Conservation (phyloP, 1,140 invertebrate genomes). For the Aricia agestis region DNA sequence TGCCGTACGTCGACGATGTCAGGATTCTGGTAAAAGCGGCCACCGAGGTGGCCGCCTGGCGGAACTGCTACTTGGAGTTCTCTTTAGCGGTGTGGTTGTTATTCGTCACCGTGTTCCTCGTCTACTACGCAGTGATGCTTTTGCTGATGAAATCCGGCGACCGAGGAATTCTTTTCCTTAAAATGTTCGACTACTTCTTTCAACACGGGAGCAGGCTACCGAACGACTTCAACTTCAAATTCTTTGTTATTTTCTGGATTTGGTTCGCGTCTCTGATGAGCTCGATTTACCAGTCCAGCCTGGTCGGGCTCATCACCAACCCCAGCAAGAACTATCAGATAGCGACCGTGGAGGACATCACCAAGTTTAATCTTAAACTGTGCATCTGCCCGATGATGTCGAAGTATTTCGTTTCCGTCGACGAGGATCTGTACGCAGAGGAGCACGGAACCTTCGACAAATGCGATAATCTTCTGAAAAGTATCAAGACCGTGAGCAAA, state of each 20-base stretch:
- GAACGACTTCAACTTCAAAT: constrained; percentile 20
- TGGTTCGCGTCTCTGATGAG: constrained; percentile 49
- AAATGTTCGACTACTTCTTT: constrained; percentile 39
- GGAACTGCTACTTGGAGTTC: constrained; percentile 47
- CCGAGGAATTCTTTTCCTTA: constrained; percentile 34
- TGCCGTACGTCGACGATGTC: constrained; percentile 41
- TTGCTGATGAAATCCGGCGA: constrained; percentile 34
- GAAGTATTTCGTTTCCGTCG: constrained; percentile 22
- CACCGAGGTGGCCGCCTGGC: constrained; percentile 33
- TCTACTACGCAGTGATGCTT: constrained; percentile 35
- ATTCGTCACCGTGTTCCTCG: constrained; percentile 33
- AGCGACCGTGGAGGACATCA: constrained; percentile 31
- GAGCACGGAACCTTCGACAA: not conserved
- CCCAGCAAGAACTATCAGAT: constrained; percentile 39
- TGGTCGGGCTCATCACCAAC: constrained; percentile 41
- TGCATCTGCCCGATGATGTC: constrained; percentile 35
- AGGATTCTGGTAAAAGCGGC: constrained; percentile 43
- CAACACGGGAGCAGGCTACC: constrained; percentile 29
- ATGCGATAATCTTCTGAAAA: constrained; percentile 35
- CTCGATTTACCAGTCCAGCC: constrained; percentile 41
- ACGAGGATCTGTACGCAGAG: not conserved
- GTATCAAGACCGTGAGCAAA: constrained; percentile 36
- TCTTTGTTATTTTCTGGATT: constrained; percentile 41
- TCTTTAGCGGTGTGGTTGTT: constrained; percentile 42
- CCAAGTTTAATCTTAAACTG: constrained; percentile 32